Percentiles rank a stretch among this genome's conserved stretches.
Evolutionary conservation across 2,797 vertebrate species (phyloP).

Genomic region (Urophycis tenuis): DNA sequence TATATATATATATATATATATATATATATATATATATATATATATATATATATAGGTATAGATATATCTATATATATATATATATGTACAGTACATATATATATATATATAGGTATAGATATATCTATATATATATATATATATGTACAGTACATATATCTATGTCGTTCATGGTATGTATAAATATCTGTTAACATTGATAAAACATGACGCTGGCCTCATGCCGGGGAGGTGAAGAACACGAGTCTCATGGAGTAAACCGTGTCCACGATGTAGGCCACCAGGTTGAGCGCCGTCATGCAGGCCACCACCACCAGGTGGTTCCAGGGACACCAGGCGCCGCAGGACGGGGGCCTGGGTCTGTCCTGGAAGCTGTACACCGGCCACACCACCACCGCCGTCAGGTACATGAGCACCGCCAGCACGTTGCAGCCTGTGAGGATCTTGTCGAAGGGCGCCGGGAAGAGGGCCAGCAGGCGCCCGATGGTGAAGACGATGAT

Average conservation of each 20-base stretch:
- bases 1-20: no score
- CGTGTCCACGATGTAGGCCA: constrained; percentile 77
- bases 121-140: no score
- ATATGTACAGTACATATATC: no score
- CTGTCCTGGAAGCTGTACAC: constrained; percentile 63
- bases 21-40: no score
- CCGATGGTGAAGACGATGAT: constrained; percentile 75
- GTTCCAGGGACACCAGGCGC: constrained; percentile 40
- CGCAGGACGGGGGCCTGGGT: background rate
- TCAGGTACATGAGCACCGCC: constrained; percentile 78
- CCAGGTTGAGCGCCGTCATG: constrained; percentile 77
- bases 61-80: no score
- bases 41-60: no score
- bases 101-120: no score
- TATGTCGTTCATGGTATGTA: no score
- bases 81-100: no score
- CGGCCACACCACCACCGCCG: constrained; percentile 77
- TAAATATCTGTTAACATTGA: no score
- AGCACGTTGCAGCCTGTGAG: constrained; percentile 72
- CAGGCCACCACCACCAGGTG: constrained; percentile 65
- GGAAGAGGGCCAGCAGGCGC: constrained; percentile 66
- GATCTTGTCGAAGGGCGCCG: constrained; percentile 67
- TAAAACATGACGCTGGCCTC: no score
- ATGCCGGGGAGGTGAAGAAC: constrained; percentile 65
- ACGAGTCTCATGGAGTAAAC: constrained; percentile 74